Evolutionary conservation across 2,888 invertebrate genomes (phyloP).

Genomic region (Punctoribates punctum): DNA sequence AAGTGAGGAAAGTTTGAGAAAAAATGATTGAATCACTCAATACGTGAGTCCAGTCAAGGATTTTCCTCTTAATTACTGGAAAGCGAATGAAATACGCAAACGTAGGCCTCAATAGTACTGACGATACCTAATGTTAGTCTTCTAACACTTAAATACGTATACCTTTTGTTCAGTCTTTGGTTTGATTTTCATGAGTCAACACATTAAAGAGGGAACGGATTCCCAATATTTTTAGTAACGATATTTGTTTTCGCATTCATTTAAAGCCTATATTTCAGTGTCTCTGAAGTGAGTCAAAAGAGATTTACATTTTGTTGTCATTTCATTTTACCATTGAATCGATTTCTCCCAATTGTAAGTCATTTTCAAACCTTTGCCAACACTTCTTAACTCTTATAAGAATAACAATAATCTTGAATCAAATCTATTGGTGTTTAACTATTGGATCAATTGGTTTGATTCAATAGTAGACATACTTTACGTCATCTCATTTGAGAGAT

Average conservation of each 20-base stretch:
- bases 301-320: too few relatives aligned
- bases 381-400: too few relatives aligned
- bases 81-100: not conserved
- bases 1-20: too few relatives aligned
- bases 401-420: too few relatives aligned
- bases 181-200: not conserved
- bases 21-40: too few relatives aligned
- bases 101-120: not conserved
- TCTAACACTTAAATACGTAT: not conserved
- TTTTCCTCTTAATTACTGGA: not conserved
- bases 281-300: too few relatives aligned
- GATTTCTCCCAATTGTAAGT: not conserved
- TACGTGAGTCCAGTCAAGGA: constrained; percentile 4
- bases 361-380: not conserved
- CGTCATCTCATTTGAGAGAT: not conserved
- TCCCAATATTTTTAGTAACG: not conserved
- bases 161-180: not conserved
- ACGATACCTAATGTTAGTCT: not conserved
- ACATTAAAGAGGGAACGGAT: too few relatives aligned
- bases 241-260: not conserved
- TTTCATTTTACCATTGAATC: too few relatives aligned
- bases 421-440: too few relatives aligned
- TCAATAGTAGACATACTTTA: constrained; percentile 15
- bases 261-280: not conserved
- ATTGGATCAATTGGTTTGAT: not conserved